Evolutionary conservation across 2,888 invertebrate species (phyloP), one percentile per base, ranked within the genome.

Genomic region (Leucophora obtusa): DNA sequence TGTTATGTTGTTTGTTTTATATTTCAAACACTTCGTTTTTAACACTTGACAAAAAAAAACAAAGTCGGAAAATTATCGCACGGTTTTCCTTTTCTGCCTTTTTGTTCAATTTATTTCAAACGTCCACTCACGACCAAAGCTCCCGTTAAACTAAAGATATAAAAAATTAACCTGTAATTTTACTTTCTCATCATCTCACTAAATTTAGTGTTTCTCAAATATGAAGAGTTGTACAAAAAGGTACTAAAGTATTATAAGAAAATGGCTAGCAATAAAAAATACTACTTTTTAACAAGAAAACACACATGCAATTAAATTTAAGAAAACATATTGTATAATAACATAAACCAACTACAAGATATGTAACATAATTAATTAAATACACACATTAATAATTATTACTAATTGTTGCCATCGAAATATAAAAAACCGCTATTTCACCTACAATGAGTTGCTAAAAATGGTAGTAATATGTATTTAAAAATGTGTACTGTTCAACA

Each of bases 11-110:
- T 68, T 28, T 63, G 4, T 63, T 56, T 68, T 53, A 58, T 68
- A 54, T 65, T 73, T 21, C 17, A 69, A 72, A 60, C 66, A 33
- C 59, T 28, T 43, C 38, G 56, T 43, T 56, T 63, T 62, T 54
- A 59, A 38, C 51, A 54, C 33, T 54, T 54, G 54, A 71, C 43
- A 60, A 38, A 56, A 56, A 15, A 11, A 66, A 51, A 11, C 35
- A 56, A 76, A 63, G 38, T 53, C 65, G 80, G 28, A 38, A 53
- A 50, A 62, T 60, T 70, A 82, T 85, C 87, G 86, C 86, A 86
- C 71, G 78, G 78, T 73, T 65, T 69, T 47, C 63, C 65, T 70
- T 69, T 71, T 18, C 11, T 54, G 24, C 65, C 59, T 63, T 51
- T 53, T 84, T 85, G 84, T 60, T 56, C 50, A 15, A 60, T 60